Conservation (phyloP, 1,140 invertebrate species). For the Bombus haemorrhoidalis region DNA sequence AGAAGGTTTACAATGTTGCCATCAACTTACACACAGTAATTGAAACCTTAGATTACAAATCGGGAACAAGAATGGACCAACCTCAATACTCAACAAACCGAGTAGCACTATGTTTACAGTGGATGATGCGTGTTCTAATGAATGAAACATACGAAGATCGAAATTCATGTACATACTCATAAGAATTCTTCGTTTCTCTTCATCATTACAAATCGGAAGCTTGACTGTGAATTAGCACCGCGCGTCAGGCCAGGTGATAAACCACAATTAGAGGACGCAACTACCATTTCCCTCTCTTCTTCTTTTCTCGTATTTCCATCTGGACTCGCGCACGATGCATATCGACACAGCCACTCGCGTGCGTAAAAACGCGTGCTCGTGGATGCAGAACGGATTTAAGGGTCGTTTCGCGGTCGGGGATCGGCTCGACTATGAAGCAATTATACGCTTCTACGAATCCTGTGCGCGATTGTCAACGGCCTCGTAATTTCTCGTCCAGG, state of each 20-base stretch:
- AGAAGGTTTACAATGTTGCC: no score
- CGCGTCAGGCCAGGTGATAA: constrained; percentile 57
- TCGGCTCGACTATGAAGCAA: constrained; percentile 69
- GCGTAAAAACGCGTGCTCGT: constrained; percentile 38
- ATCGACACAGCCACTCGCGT: constrained; percentile 7
- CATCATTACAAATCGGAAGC: background rate
- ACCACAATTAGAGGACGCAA: constrained; percentile 67
- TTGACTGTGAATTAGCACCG: constrained; percentile 17
- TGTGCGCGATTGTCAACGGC: constrained; percentile 69
- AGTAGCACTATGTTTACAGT: no score
- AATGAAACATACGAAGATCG: no score
- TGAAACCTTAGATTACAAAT: no score
- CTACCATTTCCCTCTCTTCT: background rate
- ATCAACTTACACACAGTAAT: no score
- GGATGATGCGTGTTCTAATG: no score
- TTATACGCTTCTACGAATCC: constrained; percentile 75
- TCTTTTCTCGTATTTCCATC: constrained; percentile 10
- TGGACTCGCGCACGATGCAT: constrained; percentile 19
- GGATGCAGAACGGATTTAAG: constrained; percentile 67
- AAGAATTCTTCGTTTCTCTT: no score
- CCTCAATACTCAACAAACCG: no score
- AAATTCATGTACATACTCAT: no score
- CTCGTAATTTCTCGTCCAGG: constrained; percentile 62
- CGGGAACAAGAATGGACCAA: no score
- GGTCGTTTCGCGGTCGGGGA: constrained; percentile 23